These are phyloP conservation scores for Caranx melampygus DNA, from an alignment of 2,113 vertebrate species.

Conservation along the genomic window DNA sequence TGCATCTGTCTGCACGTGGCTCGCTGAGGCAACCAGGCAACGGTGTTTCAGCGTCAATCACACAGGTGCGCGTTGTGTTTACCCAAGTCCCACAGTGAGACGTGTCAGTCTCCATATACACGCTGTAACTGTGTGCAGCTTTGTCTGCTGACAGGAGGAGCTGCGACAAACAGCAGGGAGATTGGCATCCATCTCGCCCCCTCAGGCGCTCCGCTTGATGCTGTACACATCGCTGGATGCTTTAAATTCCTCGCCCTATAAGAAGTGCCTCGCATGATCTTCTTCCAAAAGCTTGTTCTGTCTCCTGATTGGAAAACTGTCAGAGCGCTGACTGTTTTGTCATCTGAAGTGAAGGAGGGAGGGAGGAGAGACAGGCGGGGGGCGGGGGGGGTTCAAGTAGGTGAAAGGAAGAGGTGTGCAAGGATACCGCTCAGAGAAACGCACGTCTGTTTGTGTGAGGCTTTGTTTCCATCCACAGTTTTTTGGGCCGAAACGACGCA, in stretches of 20 bases:
- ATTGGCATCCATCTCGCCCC: conserved; percentile 68
- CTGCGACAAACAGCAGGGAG: conserved; percentile 64
- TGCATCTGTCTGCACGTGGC: conserved; percentile 41
- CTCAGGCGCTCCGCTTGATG: conserved; percentile 66
- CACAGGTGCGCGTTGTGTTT: conserved; percentile 57
- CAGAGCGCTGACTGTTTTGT: conserved; percentile 37
- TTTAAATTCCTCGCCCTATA: conserved; percentile 65
- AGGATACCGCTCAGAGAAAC: conserved; percentile 21
- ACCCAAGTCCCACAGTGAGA: conserved; percentile 57
- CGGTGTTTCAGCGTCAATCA: conserved; percentile 54
- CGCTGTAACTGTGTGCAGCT: conserved; percentile 57
- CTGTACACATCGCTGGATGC: conserved; percentile 67
- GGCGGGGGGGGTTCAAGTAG: conserved; percentile 41
- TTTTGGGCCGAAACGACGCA: conserved; percentile 27
- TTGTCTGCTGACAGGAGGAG: conserved; percentile 68
- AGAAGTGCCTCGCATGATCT: conserved; percentile 65
- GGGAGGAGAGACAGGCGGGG: conserved; percentile 28
- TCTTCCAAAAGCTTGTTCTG: conserved; percentile 54
- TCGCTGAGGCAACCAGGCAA: conserved; percentile 32
- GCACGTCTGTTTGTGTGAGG: neutral
- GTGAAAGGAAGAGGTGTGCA: conserved; percentile 29
- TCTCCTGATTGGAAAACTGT: conserved; percentile 49
- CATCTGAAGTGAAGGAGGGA: conserved; percentile 1
- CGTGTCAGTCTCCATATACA: conserved; percentile 58
- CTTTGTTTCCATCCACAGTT: too few relatives aligned